Conservation (phyloP, 2,888 invertebrate species). For the Blastobasis adustella region DNA sequence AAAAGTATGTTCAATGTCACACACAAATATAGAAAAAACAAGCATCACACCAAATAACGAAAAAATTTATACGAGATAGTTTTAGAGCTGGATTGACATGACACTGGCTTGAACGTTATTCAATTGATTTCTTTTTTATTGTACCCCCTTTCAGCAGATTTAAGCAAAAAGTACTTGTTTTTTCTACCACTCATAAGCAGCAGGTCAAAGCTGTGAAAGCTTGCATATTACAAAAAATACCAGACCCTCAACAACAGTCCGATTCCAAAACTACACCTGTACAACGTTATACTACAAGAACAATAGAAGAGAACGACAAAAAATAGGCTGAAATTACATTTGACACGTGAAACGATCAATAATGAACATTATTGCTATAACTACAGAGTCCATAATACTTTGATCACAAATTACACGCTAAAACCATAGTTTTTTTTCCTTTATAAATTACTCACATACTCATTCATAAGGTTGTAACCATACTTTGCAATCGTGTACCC, state of each 20-base stretch:
- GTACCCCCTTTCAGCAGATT: too few relatives aligned
- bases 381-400: conserved; percentile 63
- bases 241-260: neutral
- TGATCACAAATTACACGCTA: conserved; percentile 44
- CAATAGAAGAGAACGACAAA: conserved; percentile 43
- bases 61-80: neutral
- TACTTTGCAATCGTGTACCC: too few relatives aligned
- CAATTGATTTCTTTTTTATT: too few relatives aligned
- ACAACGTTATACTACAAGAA: conserved; percentile 24
- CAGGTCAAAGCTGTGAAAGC: too few relatives aligned
- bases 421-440: too few relatives aligned
- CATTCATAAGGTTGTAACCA: too few relatives aligned
- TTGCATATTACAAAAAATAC: too few relatives aligned
- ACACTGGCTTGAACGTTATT: too few relatives aligned
- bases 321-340: conserved; percentile 16
- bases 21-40: conserved; percentile 28
- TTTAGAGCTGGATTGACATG: too few relatives aligned
- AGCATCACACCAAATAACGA: conserved; percentile 50
- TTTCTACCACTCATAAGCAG: too few relatives aligned
- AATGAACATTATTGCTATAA: conserved; percentile 59
- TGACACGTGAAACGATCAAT: conserved; percentile 31
- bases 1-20: conserved; percentile 35
- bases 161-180: too few relatives aligned
- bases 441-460: too few relatives aligned
- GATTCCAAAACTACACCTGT: conserved; percentile 6